A percentile compares a stretch with the other conserved stretches of the same genome.
Evolutionary conservation across 2,888 invertebrate species (phyloP).

Genomic region (Parapristionchus giblindavisi): DNA sequence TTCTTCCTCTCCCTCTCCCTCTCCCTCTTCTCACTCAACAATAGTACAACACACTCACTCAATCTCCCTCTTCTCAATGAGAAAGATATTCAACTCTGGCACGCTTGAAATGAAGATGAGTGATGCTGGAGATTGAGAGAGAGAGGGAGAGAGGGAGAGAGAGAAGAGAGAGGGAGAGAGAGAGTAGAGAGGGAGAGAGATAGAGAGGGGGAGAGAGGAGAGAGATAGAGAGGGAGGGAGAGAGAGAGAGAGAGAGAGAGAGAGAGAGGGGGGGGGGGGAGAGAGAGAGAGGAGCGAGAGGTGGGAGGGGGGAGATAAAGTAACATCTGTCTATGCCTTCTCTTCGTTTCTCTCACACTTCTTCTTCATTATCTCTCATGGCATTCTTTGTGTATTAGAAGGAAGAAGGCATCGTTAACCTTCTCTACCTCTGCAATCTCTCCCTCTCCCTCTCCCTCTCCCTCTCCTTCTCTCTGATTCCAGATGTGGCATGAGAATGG

Average conservation of each 20-base stretch:
- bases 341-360: background rate
- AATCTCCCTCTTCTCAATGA: background rate
- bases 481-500: slow-evolving; percentile 19
- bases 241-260: background rate
- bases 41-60: no score
- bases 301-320: background rate
- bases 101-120: background rate
- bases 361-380: slow-evolving; percentile 14
- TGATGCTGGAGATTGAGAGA: background rate
- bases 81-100: background rate
- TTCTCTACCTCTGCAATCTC: no score
- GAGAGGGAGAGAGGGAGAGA: background rate
- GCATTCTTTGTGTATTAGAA: background rate
- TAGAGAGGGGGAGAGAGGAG: background rate
- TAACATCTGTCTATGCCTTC: background rate
- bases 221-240: background rate
- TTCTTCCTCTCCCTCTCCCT: background rate
- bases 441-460: slow-evolving; percentile 2
- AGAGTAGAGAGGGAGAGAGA: background rate
- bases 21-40: background rate
- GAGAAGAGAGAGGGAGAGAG: background rate
- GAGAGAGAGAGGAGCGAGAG: background rate
- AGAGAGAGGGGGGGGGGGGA: background rate
- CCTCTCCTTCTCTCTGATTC: background rate
- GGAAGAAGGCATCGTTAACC: background rate